Evolutionary conservation across 2,888 invertebrate genomes (phyloP), one percentile per base, ranked within the genome.

Genomic region (Acronicta psi): DNA sequence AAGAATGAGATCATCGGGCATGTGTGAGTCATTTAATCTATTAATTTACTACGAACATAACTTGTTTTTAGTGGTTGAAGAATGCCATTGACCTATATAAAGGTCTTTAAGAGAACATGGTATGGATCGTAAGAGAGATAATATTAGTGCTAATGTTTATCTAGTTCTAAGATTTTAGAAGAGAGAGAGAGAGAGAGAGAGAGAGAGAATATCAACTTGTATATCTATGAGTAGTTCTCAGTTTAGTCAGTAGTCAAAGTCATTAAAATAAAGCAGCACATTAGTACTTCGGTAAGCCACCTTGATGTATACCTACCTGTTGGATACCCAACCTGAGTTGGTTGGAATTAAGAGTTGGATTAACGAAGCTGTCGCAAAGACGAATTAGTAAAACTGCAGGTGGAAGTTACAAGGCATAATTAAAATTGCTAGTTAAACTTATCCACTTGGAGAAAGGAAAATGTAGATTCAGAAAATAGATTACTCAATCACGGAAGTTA

Each of bases 51-150:
- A 70, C 64, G 59, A 77, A 69, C 78, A 80, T 72, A 73, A 77
- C 79, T 74, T 69, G 78, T 81, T 79, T 82, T 81, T 84, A 79
- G 79, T 78, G 74, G 72, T 75, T 72, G 75, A 80, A 83, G 80
- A 80, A 80, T 86, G 89, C 82, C 85, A 88, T 85, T 91, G 90
- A 88, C 90, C 91, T 78, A 90, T 87, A 80, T 85, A 72, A 18
- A 59, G 29, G 42, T 46, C 46, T 46, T 55, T 65, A 60, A n/a
- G n/a, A 29, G 29, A 34, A n/a, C n/a, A 34, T n/a, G n/a, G 31
- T 31, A 25, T 11, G 29, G 11, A 29, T 29, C 10, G 11, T 11
- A 29, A 29, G 29, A 11, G 11, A 10, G 10, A 29, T 29, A 29
- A 10, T 29, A 10, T 29, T 5, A 4, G 11, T 29, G 11, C 11